Conservation (phyloP, 2,113 vertebrate species). For the Orientallactaga bullata region DNA sequence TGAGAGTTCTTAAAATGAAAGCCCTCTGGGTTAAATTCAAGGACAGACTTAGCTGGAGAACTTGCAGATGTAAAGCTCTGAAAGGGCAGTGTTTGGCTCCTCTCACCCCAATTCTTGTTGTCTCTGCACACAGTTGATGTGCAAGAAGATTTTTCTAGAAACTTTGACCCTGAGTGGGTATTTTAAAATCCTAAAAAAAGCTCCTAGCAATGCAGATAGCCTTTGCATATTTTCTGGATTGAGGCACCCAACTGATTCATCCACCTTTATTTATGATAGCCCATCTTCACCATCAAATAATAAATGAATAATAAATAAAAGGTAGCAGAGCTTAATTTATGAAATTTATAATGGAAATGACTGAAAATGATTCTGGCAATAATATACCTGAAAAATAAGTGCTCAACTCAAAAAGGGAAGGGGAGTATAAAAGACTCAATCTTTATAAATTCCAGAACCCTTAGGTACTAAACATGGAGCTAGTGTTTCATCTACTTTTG, state of each 20-base stretch:
- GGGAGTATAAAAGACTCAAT: neutral
- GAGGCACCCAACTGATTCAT: neutral
- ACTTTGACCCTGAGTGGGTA: neutral
- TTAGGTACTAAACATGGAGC: neutral
- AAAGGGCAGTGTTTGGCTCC: neutral
- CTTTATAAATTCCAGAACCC: neutral
- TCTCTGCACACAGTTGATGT: neutral
- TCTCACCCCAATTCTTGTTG: neutral
- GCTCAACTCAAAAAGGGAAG: neutral
- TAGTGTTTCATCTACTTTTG: neutral
- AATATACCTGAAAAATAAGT: neutral
- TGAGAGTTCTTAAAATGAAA: neutral
- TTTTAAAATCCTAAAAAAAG: constrained; percentile 26
- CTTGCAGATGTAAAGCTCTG: neutral
- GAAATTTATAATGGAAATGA: neutral
- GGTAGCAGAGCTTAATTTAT: neutral
- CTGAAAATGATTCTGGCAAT: neutral
- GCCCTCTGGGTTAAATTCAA: neutral
- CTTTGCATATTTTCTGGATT: neutral
- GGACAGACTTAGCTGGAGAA: neutral
- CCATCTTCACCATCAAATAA: neutral
- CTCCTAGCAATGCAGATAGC: neutral
- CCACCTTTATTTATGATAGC: neutral
- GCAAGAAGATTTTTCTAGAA: neutral
- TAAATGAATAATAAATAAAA: neutral